phyloP scores from a whole-genome alignment of 2,888 invertebrate species.

The Agrenia bidenticulata region DNA sequence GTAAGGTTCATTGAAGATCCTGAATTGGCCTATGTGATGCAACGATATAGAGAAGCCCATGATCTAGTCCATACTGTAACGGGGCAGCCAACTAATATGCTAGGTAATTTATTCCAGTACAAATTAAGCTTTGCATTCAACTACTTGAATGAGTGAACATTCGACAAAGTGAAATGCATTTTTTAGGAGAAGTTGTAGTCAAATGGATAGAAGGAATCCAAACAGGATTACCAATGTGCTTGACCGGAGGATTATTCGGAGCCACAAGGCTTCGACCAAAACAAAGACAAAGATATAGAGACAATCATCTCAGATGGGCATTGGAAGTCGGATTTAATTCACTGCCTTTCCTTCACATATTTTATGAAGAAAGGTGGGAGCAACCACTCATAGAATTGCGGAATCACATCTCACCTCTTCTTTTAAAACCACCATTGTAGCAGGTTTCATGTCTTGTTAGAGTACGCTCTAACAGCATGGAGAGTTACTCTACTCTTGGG shows the following conservation, averaged over 20 bases:
- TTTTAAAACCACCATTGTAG: constrained; percentile 38
- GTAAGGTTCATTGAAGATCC: constrained; percentile 90
- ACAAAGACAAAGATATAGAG: constrained; percentile 74
- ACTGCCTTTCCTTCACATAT: constrained; percentile 79
- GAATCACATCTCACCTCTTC: constrained; percentile 54
- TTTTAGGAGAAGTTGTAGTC: constrained; percentile 76
- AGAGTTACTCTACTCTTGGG: too few relatives aligned
- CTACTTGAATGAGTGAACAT: too few relatives aligned
- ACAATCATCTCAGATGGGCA: constrained; percentile 83
- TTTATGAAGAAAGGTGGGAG: constrained; percentile 93
- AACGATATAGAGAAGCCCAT: constrained; percentile 94
- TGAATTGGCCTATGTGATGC: constrained; percentile 92
- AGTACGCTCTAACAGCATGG: too few relatives aligned
- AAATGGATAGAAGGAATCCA: constrained; percentile 99
- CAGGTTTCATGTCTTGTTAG: too few relatives aligned
- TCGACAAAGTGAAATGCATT: too few relatives aligned
- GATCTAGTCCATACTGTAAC: constrained; percentile 90
- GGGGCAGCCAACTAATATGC: constrained; percentile 91
- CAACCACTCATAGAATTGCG: constrained; percentile 78
- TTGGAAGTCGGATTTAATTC: constrained; percentile 72
- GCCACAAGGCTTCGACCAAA: constrained; percentile 81
- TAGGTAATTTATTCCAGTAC: too few relatives aligned
- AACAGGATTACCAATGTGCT: constrained; percentile 92
- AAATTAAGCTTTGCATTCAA: too few relatives aligned
- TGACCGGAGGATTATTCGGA: constrained; percentile 89